Percentiles rank a stretch among this genome's conserved stretches.
Evolutionary conservation across 2,797 vertebrate genomes (phyloP).

Genomic region (Lutjanus campechanus): DNA sequence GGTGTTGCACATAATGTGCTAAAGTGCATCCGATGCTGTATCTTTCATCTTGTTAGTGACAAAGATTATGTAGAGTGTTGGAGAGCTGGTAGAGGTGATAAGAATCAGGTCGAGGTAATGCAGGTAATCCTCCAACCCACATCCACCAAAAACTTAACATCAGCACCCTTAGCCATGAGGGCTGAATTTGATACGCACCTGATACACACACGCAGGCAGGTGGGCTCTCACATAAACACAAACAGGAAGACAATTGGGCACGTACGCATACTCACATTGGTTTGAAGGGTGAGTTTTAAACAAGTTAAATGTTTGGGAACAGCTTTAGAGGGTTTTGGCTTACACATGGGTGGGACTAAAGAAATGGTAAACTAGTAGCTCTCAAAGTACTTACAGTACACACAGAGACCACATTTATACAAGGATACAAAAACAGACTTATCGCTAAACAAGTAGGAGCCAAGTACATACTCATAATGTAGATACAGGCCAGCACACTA

Average conservation of each 20-base stretch:
- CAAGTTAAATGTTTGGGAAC: not conserved
- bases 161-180: constrained; percentile 18
- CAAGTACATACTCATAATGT: too few relatives aligned
- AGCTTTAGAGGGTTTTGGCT: not conserved
- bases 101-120: constrained; percentile 62
- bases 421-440: too few relatives aligned
- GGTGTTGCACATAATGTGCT: constrained; percentile 27
- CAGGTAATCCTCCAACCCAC: constrained; percentile 70
- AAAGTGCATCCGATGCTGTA: constrained; percentile 21
- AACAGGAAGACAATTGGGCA: constrained; percentile 14
- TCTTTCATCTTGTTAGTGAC: constrained; percentile 50
- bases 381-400: not conserved
- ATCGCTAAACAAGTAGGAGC: not conserved
- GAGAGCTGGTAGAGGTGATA: constrained; percentile 56
- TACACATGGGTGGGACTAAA: not conserved
- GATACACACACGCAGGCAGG: constrained; percentile 21
- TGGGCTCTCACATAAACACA: constrained; percentile 15
- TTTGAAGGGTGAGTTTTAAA: not conserved
- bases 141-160: constrained; percentile 36
- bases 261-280: not conserved
- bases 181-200: constrained; percentile 48
- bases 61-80: constrained; percentile 38
- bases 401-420: not conserved
- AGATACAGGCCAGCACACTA: too few relatives aligned
- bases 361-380: not conserved